Percentiles rank a stretch among this genome's conserved stretches.
phyloP scores from a whole-genome alignment of 1,140 invertebrate species.

The Acromyrmex heyeri region DNA sequence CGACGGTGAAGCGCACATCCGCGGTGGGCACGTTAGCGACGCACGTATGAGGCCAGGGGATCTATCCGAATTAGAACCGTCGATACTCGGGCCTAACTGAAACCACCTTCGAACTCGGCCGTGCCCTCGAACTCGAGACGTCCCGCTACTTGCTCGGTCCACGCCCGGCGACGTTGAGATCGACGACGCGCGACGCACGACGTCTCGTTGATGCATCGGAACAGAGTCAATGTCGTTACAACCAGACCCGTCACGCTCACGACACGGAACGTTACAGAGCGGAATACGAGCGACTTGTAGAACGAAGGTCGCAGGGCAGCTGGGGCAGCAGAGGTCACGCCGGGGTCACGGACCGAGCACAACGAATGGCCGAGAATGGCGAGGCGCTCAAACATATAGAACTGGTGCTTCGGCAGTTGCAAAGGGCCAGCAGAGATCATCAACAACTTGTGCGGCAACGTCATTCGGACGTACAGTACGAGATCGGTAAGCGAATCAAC shows the following conservation, averaged over 20 bases:
- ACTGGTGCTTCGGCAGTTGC: constrained; percentile 77
- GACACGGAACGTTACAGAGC: constrained; percentile 30
- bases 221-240: constrained; percentile 18
- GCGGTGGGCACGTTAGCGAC: constrained; percentile 88
- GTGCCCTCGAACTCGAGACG: constrained; percentile 53
- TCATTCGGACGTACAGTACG: constrained; percentile 32
- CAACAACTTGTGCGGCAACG: constrained; percentile 78
- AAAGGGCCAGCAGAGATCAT: constrained; percentile 80
- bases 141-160: constrained; percentile 27
- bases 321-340: constrained; percentile 17
- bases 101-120: constrained; percentile 61
- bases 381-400: constrained; percentile 79
- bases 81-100: constrained; percentile 74
- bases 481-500: constrained; percentile 13
- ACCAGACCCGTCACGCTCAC: background rate
- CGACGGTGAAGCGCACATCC: constrained; percentile 85
- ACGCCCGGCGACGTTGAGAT: constrained; percentile 7
- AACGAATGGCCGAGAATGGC: constrained; percentile 70
- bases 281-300: constrained; percentile 70
- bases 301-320: constrained; percentile 32
- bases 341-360: constrained; percentile 33
- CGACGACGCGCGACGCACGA: constrained; percentile 20
- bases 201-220: constrained; percentile 2
- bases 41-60: constrained; percentile 87
- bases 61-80: constrained; percentile 83